Conservation (phyloP, 2,113 vertebrate species). For the Petrocephalus microphthalmus region DNA sequence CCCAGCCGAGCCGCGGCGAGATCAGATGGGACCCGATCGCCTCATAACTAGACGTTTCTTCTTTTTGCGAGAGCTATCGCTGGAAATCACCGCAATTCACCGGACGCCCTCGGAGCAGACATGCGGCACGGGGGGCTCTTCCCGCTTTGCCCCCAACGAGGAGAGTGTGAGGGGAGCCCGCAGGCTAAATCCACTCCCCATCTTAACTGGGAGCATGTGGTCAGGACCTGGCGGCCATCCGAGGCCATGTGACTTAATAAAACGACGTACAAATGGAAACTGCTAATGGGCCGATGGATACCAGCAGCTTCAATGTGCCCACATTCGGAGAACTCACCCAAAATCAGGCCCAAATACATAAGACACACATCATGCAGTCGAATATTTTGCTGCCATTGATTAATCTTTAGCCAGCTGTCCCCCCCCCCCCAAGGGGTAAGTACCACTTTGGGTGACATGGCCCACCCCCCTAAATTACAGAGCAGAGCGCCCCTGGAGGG, state of each 20-base stretch:
- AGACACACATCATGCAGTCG: neutral
- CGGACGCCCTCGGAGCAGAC: neutral
- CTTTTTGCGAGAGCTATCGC: neutral
- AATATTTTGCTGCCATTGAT: neutral
- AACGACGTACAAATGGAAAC: neutral
- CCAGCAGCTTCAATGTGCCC: neutral
- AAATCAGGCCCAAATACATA: neutral
- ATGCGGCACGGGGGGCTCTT: neutral
- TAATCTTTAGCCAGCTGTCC: neutral
- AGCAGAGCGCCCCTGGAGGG: constrained; percentile 24
- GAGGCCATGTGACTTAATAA: neutral
- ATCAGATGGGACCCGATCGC: neutral
- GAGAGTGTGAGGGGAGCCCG: neutral
- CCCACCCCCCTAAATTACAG: constrained; percentile 53
- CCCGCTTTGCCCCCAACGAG: neutral
- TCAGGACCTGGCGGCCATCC: neutral
- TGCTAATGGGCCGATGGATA: neutral
- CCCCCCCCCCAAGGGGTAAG: constrained; percentile 41
- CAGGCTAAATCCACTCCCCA: neutral
- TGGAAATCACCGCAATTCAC: neutral
- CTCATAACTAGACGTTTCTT: neutral
- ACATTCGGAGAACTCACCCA: neutral
- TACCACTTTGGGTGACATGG: constrained; percentile 51
- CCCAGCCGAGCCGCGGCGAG: neutral
- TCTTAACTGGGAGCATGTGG: neutral